Evolutionary conservation across 2,797 vertebrate genomes (phyloP), one percentile per base, ranked within the genome.

Genomic region (Artibeus jamaicensis): DNA sequence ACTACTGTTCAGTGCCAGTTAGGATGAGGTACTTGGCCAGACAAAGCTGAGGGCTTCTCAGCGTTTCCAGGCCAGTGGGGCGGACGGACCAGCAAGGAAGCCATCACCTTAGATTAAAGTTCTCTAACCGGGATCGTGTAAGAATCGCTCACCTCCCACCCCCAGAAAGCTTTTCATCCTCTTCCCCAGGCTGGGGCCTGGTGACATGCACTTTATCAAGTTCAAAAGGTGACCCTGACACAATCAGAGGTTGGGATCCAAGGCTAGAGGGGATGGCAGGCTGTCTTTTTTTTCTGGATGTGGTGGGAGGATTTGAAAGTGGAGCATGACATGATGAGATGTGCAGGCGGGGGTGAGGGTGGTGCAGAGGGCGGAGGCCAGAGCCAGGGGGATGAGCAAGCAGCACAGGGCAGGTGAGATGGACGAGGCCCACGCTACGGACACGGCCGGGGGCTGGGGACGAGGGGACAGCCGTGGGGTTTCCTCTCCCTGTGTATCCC

Each of bases 101-200:
- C 24, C 37, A 7, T 57, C 3, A 22, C 50, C 0, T 9, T 2
- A 3, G 48, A 34, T 16, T 4, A 4, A 2, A 14, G 14, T 0
- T 62, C 53, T 53, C 71, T 24, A 15, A 77, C 42, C 1, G 12
- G 68, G 44, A 34, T 34, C n/a, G 29, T 0, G 3, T 50, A 67
- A 59, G 15, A 57, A 37, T 9, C 6, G 7, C 53, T 37, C 77
- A 6, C 73, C 29, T 29, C 21, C 48, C 32, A 9, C 12, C 4
- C 21, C 18, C 4, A 48, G 55, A 39, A 26, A 87, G n/a, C 32
- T 34, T 2, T 53, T 50, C 50, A 53, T n/a, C 0, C 29, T 18
- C 18, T 9, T 32, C 15, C 16, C 50, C 29, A 32, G 14, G 39
- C 26, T 37, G 22, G 48, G 67, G 67, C 82, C 59, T 32, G 55